Percentiles rank a stretch among this genome's conserved stretches.
Conservation (phyloP, 2,888 invertebrate species). For the Microplitis manilae region DNA sequence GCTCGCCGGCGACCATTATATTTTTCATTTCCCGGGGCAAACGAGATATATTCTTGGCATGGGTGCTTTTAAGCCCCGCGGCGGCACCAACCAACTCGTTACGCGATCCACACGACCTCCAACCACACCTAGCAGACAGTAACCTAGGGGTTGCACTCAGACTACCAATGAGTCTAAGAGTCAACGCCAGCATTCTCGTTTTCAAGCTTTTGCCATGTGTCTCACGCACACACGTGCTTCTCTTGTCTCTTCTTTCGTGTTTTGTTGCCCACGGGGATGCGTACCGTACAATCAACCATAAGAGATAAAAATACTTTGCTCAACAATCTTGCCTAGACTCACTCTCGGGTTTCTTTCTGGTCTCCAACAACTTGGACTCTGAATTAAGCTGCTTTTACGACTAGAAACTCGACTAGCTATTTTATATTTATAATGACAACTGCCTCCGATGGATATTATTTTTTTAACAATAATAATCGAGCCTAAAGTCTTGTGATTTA, state of each 20-base stretch:
- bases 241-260: conserved; percentile 25
- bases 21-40: conserved; percentile 39
- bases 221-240: conserved; percentile 51
- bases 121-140: conserved; percentile 42
- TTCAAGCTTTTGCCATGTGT: conserved; percentile 36
- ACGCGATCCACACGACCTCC: conserved; percentile 47
- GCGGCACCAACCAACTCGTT: conserved; percentile 50
- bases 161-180: conserved; percentile 40
- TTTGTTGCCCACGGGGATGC: conserved; percentile 32
- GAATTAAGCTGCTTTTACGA: neutral
- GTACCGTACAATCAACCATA: conserved; percentile 54
- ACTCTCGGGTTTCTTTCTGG: neutral
- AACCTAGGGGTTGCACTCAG: conserved; percentile 59
- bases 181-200: conserved; percentile 24
- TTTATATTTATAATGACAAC: neutral
- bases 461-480: neutral
- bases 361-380: neutral
- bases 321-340: conserved; percentile 27
- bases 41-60: conserved; percentile 32
- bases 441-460: neutral
- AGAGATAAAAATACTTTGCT: conserved; percentile 43
- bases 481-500: neutral
- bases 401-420: neutral
- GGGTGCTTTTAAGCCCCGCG: conserved; percentile 22
- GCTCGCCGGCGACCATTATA: conserved; percentile 33